Evolutionary conservation across 2,888 invertebrate genomes (phyloP).

Genomic region (Ectropis crepuscularia): DNA sequence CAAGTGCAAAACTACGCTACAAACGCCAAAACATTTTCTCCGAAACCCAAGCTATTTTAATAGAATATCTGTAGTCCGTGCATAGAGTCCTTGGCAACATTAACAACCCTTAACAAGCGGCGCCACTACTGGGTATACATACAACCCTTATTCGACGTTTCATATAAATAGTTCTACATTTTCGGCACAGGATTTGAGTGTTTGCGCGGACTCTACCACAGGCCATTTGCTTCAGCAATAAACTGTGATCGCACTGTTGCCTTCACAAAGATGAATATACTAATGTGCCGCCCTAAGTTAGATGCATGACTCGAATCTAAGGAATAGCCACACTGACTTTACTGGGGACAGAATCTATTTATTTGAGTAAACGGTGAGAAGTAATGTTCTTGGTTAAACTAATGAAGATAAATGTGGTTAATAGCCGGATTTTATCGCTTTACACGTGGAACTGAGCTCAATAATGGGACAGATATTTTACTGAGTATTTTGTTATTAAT

Average conservation of each 20-base stretch:
- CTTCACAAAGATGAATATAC: conserved; percentile 48
- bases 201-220: conserved; percentile 23
- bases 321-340: conserved; percentile 13
- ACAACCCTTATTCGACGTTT: no score
- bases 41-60: conserved; percentile 1
- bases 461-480: no score
- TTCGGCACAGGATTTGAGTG: no score
- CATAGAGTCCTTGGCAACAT: conserved; percentile 9
- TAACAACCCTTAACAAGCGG: no score
- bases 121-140: no score
- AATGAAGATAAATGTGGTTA: conserved; percentile 13
- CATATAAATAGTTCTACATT: no score
- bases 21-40: neutral
- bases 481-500: no score
- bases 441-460: no score
- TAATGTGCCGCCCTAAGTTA: conserved; percentile 43
- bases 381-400: conserved; percentile 14
- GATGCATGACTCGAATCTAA: conserved; percentile 32
- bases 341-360: conserved; percentile 18
- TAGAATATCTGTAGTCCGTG: conserved; percentile 39
- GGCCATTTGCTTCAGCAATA: conserved; percentile 49
- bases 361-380: conserved; percentile 4
- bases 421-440: conserved; percentile 11
- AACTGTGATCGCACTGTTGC: conserved; percentile 48
- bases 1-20: neutral